Conservation (phyloP, 2,797 vertebrate species). For the Myoxocephalus aenaeus region DNA sequence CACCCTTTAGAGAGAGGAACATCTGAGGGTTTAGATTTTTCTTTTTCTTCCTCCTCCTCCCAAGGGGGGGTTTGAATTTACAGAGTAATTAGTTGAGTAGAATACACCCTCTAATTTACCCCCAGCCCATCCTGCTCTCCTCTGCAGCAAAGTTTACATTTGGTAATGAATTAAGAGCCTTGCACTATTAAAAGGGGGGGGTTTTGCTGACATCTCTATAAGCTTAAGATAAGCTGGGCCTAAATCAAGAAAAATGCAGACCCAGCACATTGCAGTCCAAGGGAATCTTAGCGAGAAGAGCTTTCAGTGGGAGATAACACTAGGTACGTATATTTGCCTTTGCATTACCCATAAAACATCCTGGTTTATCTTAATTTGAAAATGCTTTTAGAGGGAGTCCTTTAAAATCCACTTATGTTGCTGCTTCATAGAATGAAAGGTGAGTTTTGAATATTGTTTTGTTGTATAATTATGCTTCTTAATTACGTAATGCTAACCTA, state of each 20-base stretch:
- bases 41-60: conserved; percentile 33
- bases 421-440: neutral
- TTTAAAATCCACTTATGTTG: conserved; percentile 20
- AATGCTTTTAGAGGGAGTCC: conserved; percentile 48
- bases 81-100: conserved; percentile 81
- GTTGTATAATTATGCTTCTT: neutral
- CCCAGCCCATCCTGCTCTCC: conserved; percentile 60
- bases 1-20: conserved; percentile 49
- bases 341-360: conserved; percentile 61
- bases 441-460: conserved; percentile 6
- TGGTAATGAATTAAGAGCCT: conserved; percentile 81
- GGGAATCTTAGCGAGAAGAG: conserved; percentile 66
- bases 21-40: conserved; percentile 52
- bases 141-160: conserved; percentile 79
- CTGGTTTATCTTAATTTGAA: conserved; percentile 56
- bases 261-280: conserved; percentile 77
- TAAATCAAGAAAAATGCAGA: conserved; percentile 81
- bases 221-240: conserved; percentile 80
- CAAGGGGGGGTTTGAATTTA: conserved; percentile 66
- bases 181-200: conserved; percentile 73
- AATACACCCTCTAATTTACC: conserved; percentile 71
- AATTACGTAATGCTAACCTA: neutral
- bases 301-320: conserved; percentile 74
- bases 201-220: conserved; percentile 81
- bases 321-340: conserved; percentile 67